Evolutionary conservation across 1,140 invertebrate genomes (phyloP), one percentile per base, ranked within the genome.

Genomic region (Neodiprion fabricii): DNA sequence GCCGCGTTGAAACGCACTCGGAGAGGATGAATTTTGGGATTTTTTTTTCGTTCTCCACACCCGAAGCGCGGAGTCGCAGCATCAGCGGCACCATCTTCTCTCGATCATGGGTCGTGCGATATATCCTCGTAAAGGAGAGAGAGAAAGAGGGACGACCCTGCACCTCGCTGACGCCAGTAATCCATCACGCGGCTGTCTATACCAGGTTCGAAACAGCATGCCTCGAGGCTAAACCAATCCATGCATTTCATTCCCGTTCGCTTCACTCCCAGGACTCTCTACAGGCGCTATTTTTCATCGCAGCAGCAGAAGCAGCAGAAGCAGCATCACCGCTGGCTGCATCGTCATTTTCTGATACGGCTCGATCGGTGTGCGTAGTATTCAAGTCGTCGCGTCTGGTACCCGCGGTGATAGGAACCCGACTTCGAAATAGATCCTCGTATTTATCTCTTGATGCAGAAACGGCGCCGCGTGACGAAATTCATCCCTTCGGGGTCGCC

Each of bases 131-230:
- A 17, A 9, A 61, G 53, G 53, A 61, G 53, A 61, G 53, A 61
- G 53, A 61, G n/a, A 12, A 9, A 76, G 71, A 70, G 71, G 72
- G 72, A 48, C 28, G 28, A 5, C 28, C 28, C 28, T 40, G 28
- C 28, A 40, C 68, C 68, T 53, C 68, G 47, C n/a, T 48, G 71
- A 75, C 40, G 48, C 49, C 75, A 83, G 85, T 85, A 87, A 87
- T 87, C 86, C 84, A 87, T 87, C 86, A 87, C 81, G 74, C 75
- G 71, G 80, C 85, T 86, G 85, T 86, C 85, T 85, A 83, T 84
- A 78, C 78, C 85, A 85, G 80, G 79, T 83, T 79, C 79, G 77
- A 78, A 72, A 76, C 72, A 75, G 78, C 70, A 28, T 28, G 65
- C 80, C 84, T 82, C 78, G 79, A 75, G 83, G 84, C 85, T 85